phyloP scores from a whole-genome alignment of 1,140 invertebrate genomes.

The Dreissena polymorpha region DNA sequence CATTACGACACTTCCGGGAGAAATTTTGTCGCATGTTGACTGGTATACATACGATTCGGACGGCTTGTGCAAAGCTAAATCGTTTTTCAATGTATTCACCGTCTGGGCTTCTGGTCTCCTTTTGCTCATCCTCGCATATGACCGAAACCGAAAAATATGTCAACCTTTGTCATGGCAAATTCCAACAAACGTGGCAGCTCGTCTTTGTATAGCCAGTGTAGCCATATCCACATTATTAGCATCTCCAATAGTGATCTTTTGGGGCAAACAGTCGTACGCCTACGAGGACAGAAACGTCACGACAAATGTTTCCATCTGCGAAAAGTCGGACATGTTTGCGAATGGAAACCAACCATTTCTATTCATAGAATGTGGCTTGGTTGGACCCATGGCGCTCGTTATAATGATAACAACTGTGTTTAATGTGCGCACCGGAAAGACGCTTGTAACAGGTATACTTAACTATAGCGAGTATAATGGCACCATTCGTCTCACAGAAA shows the following conservation, averaged over 20 bases:
- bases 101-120: constrained; percentile 56
- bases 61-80: too few species aligned
- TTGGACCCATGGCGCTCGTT: background rate
- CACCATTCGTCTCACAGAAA: background rate
- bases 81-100: constrained; percentile 58
- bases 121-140: constrained; percentile 57
- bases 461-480: background rate
- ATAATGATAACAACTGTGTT: constrained; percentile 12
- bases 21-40: constrained; percentile 59
- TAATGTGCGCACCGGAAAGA: constrained; percentile 35
- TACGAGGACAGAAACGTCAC: background rate
- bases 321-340: constrained; percentile 10
- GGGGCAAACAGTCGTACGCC: constrained; percentile 6
- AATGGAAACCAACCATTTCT: background rate
- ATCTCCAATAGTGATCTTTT: constrained; percentile 3
- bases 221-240: background rate
- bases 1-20: constrained; percentile 62
- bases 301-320: constrained; percentile 7
- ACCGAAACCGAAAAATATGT: constrained; percentile 61
- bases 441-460: background rate
- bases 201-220: background rate
- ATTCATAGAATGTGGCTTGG: background rate
- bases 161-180: constrained; percentile 56
- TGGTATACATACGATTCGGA: constrained; percentile 61
- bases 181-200: background rate